phyloP scores from a whole-genome alignment of 2,797 vertebrate species.

The Sphenodon punctatus region DNA sequence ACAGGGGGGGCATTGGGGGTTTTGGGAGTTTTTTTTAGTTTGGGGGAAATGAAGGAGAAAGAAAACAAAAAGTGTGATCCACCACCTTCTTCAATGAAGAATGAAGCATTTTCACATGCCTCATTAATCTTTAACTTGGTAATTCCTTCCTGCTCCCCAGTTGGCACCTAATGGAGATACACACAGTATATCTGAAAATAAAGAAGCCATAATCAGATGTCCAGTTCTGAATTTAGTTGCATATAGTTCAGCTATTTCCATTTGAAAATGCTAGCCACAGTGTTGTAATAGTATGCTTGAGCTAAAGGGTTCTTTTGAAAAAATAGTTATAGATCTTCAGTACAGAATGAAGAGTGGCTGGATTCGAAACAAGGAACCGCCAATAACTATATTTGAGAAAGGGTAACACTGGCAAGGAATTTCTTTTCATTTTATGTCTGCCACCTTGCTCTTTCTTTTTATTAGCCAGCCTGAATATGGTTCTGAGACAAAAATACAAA shows the following conservation, averaged over 20 bases:
- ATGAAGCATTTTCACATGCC: slow-evolving; percentile 18
- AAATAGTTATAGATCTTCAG: background rate
- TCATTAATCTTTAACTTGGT: background rate
- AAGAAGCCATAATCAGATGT: no score
- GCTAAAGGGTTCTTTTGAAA: slow-evolving; percentile 24
- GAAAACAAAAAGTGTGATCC: background rate
- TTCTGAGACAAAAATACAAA: background rate
- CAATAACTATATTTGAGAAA: background rate
- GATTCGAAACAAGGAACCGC: background rate
- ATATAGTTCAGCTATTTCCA: background rate
- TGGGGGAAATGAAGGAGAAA: slow-evolving; percentile 12
- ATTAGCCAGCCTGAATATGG: slow-evolving; percentile 8
- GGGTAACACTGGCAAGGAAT: slow-evolving; percentile 12
- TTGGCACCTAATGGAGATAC: no score
- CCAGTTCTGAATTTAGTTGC: no score
- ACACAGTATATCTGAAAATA: no score
- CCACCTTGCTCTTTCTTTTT: slow-evolving; percentile 14
- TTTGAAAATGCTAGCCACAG: background rate
- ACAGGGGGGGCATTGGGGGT: background rate
- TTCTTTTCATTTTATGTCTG: slow-evolving; percentile 28
- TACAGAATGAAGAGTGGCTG: background rate
- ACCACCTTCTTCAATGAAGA: background rate
- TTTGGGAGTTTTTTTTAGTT: background rate
- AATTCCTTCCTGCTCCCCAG: background rate
- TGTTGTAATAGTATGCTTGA: background rate